Evolutionary conservation across 2,888 invertebrate species (phyloP).

Genomic region (Gastrophysa polygoni): DNA sequence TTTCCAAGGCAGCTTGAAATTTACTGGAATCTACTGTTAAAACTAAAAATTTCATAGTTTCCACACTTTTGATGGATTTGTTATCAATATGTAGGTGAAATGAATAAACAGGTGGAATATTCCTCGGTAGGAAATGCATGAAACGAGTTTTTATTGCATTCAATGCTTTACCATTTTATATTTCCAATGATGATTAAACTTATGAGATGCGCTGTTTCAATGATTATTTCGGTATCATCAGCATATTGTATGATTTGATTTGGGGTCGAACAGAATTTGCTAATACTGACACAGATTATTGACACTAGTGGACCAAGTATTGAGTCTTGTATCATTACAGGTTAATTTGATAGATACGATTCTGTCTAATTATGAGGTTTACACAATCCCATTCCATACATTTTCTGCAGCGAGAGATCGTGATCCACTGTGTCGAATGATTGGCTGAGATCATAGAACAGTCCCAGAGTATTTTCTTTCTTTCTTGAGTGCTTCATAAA

Average conservation of each 20-base stretch:
- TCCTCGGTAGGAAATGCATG: neutral
- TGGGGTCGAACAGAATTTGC: neutral
- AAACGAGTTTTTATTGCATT: too few species aligned
- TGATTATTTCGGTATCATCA: neutral
- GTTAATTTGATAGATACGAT: neutral
- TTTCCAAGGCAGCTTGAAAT: neutral
- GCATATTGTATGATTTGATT: neutral
- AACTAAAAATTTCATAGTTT: neutral
- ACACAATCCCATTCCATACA: slow-evolving; percentile 7
- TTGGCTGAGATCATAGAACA: slow-evolving; percentile 5
- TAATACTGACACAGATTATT: neutral
- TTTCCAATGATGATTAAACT: neutral
- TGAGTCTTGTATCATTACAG: neutral
- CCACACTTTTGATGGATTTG: neutral
- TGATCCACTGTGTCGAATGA: slow-evolving; percentile 3
- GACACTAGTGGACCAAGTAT: neutral
- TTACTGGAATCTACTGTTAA: slow-evolving; percentile 2
- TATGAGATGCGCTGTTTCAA: neutral
- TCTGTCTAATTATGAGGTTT: slow-evolving; percentile 4
- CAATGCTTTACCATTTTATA: neutral
- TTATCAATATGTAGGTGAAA: neutral
- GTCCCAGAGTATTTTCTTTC: slow-evolving; percentile 10
- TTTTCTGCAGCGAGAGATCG: slow-evolving; percentile 1
- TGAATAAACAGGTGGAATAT: neutral
- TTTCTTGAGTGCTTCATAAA: slow-evolving; percentile 1